phyloP scores from a whole-genome alignment of 2,888 invertebrate genomes.

The Hecatera dysodea region DNA sequence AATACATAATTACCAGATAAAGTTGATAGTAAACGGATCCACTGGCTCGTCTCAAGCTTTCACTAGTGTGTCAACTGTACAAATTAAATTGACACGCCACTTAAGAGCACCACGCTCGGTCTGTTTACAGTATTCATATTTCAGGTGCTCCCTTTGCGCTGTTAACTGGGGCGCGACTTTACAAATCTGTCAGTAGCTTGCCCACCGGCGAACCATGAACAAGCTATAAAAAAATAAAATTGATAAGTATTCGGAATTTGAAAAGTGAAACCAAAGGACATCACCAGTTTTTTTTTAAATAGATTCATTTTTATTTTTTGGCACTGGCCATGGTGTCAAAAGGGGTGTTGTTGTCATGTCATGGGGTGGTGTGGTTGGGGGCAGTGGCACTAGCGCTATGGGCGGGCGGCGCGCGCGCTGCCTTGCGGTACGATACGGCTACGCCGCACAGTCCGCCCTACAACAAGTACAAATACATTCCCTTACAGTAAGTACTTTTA shows the following conservation, averaged over 20 bases:
- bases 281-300: slow-evolving; percentile 14
- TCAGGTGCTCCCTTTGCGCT: slow-evolving; percentile 78
- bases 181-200: slow-evolving; percentile 79
- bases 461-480: slow-evolving; percentile 83
- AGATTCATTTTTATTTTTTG: slow-evolving; percentile 33
- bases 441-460: slow-evolving; percentile 84
- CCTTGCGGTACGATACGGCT: slow-evolving; percentile 82
- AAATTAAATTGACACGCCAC: slow-evolving; percentile 87
- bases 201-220: slow-evolving; percentile 75
- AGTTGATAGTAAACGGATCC: slow-evolving; percentile 44
- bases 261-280: slow-evolving; percentile 56
- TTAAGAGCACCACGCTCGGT: slow-evolving; percentile 75
- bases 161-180: slow-evolving; percentile 82
- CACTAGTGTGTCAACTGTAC: slow-evolving; percentile 72
- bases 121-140: slow-evolving; percentile 87
- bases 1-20: slow-evolving; percentile 45
- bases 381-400: slow-evolving; percentile 79
- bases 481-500: slow-evolving; percentile 81
- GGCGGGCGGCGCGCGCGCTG: slow-evolving; percentile 81
- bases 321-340: slow-evolving; percentile 75
- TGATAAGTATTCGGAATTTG: slow-evolving; percentile 28
- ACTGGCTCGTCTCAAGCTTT: slow-evolving; percentile 65
- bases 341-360: slow-evolving; percentile 78
- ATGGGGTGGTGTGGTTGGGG: slow-evolving; percentile 79
- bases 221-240: slow-evolving; percentile 55